A percentile compares a stretch with the other conserved stretches of the same genome.
phyloP scores from a whole-genome alignment of 1,140 invertebrate genomes.

The Hycleus phaleratus region DNA sequence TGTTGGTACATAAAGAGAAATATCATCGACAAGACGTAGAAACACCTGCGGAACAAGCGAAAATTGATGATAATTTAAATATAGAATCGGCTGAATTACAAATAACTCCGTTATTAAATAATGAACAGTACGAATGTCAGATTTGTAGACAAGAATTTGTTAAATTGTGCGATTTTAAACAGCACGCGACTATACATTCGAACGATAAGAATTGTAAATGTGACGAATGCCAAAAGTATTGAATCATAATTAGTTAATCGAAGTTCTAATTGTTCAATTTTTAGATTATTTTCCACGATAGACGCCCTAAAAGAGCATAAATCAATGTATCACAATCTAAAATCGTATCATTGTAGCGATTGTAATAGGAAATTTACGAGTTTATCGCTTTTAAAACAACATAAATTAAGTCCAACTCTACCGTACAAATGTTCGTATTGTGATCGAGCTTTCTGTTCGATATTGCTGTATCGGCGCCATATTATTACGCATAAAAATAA shows the following conservation, averaged over 20 bases:
- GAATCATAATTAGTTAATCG: too few relatives aligned
- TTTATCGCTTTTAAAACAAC: constrained; percentile 43
- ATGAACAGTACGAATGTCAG: constrained; percentile 20
- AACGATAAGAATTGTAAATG: constrained; percentile 27
- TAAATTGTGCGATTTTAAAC: constrained; percentile 23
- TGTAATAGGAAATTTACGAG: constrained; percentile 50
- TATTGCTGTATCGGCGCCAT: constrained; percentile 59
- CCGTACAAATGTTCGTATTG: constrained; percentile 54
- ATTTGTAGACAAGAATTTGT: constrained; percentile 23
- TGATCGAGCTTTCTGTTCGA: constrained; percentile 62
- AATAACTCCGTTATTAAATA: neutral
- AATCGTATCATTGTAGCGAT: constrained; percentile 47
- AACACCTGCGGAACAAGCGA: neutral
- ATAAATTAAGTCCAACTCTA: constrained; percentile 40
- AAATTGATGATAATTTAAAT: too few relatives aligned
- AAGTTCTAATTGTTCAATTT: too few relatives aligned
- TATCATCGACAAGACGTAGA: constrained; percentile 5
- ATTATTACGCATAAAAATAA: constrained; percentile 62
- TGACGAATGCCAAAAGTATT: constrained; percentile 21
- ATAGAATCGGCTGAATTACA: too few relatives aligned
- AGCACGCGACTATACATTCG: constrained; percentile 24
- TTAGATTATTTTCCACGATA: constrained; percentile 17
- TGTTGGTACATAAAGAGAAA: neutral
- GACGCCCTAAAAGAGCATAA: constrained; percentile 41
- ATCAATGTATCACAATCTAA: constrained; percentile 46